A percentile compares a stretch with the other conserved stretches of the same genome.
phyloP scores from a whole-genome alignment of 2,113 vertebrate species.

The Chrysemys picta region DNA sequence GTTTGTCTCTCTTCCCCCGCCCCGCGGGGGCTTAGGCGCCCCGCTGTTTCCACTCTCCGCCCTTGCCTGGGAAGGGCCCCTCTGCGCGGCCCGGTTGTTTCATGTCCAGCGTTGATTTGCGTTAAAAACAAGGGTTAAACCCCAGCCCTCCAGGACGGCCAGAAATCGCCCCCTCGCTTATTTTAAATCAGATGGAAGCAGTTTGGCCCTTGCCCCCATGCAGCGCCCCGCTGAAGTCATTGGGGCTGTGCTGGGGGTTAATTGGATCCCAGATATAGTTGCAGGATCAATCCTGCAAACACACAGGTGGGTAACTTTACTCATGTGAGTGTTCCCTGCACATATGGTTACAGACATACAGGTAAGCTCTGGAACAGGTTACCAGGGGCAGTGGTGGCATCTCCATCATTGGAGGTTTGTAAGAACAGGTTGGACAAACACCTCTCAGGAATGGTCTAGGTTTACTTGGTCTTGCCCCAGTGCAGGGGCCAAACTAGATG shows the following conservation, averaged over 20 bases:
- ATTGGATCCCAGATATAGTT: accelerated
- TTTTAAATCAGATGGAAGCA: not conserved
- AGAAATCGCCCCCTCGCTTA: not conserved
- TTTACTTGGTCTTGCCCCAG: not conserved
- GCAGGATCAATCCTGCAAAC: not conserved
- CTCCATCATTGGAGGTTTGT: not conserved
- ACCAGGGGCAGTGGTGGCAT: not conserved
- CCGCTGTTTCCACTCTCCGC: not conserved
- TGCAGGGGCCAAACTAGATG: not conserved
- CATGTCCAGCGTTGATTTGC: too few relatives aligned
- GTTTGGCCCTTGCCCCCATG: not conserved
- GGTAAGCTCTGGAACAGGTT: not conserved
- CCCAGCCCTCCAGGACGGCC: not conserved
- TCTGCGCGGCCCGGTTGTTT: not conserved
- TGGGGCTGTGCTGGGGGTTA: not conserved
- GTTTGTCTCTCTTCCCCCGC: too few relatives aligned
- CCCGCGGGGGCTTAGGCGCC: not conserved
- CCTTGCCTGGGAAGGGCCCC: too few relatives aligned
- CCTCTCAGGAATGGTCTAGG: not conserved
- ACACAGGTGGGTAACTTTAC: not conserved
- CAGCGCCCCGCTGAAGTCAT: not conserved
- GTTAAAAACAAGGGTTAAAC: too few relatives aligned
- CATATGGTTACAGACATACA: too few relatives aligned
- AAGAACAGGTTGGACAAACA: not conserved
- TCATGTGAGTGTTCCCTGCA: too few relatives aligned